Evolutionary conservation across 2,797 vertebrate species (phyloP), one percentile per base, ranked within the genome.

Genomic region (Salmo trutta): DNA sequence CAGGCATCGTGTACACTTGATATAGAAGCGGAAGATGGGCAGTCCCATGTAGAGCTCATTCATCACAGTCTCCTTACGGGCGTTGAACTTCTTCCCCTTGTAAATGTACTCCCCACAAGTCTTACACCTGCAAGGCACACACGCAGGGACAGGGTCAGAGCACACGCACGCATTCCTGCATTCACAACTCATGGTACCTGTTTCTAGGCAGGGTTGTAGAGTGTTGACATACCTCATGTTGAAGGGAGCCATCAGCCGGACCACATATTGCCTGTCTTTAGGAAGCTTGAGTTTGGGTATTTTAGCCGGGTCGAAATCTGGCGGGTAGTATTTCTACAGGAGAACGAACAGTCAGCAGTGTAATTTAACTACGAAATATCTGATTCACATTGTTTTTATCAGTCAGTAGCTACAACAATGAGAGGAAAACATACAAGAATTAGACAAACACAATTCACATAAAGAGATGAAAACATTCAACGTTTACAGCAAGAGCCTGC

Each of bases 81-180:
- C 97, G 0, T 98, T 99, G 84, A 99, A 99, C 89, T 99, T 99
- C 90, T 99, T 99, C 17, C 98, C 98, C 74, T 99, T 99, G 86
- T 99, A 99, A 86, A 99, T 99, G 90, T 99, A 99, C n/a, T 99
- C 98, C 0, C 97, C 97, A 10, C 98, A 99, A 0, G 98, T 99
- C 92, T 98, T 99, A 88, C 98, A 99, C 81, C 98, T 98, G 86
- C 51, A 83, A 73, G 77, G 62, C 36, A 77, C 19, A 33, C 29
- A 69, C 2, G 29, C 16, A 66, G 64, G 14, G 65, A 33, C 27
- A 67, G 65, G 16, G 29, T 31, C 27, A 67, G 29, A n/a, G 4
- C 29, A 1, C 21, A 31, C 29, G 16, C 29, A 8, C 3, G 27
- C 75, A 21, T 6, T 31, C 24, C 3, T 3, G 2, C 41, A 47